Percentiles rank a stretch among this genome's conserved stretches.
These are phyloP conservation scores for Ciona savignyi DNA, from an alignment of 23 tunicate species.

Conservation along the genomic window DNA sequence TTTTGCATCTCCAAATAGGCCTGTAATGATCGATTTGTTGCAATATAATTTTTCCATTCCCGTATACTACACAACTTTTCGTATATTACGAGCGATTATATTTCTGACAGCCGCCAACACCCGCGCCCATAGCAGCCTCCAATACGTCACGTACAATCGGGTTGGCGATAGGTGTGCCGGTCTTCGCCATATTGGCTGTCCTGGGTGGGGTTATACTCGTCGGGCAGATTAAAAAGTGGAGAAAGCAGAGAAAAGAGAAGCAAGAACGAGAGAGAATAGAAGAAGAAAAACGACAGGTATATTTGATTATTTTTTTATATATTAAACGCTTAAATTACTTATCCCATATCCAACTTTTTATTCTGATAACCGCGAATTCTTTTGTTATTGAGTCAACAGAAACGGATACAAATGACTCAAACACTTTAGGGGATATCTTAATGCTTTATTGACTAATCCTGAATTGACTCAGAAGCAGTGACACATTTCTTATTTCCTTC, in stretches of 20 bases:
- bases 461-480: background rate
- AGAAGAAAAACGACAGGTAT: constrained; percentile 3
- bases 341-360: too few relatives aligned
- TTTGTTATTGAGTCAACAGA: background rate
- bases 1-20: too few relatives aligned
- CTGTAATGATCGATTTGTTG: too few relatives aligned
- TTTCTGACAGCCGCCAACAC: background rate
- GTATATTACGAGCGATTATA: too few relatives aligned
- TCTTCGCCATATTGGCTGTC: constrained; percentile 26
- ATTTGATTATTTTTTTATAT: too few relatives aligned
- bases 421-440: background rate
- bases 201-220: constrained; percentile 69
- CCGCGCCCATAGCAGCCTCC: constrained; percentile 19
- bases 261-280: constrained; percentile 31
- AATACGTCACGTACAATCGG: constrained; percentile 31
- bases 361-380: too few relatives aligned
- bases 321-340: too few relatives aligned
- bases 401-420: background rate
- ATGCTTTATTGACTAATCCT: background rate
- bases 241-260: constrained; percentile 31
- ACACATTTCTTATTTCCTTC: too few relatives aligned
- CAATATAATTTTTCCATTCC: too few relatives aligned
- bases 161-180: constrained; percentile 57
- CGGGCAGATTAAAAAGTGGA: constrained; percentile 62
- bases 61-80: too few relatives aligned